These are phyloP conservation scores for Syrrhaptes paradoxus DNA, from an alignment of 2,113 vertebrate genomes.

Conservation along the genomic window DNA sequence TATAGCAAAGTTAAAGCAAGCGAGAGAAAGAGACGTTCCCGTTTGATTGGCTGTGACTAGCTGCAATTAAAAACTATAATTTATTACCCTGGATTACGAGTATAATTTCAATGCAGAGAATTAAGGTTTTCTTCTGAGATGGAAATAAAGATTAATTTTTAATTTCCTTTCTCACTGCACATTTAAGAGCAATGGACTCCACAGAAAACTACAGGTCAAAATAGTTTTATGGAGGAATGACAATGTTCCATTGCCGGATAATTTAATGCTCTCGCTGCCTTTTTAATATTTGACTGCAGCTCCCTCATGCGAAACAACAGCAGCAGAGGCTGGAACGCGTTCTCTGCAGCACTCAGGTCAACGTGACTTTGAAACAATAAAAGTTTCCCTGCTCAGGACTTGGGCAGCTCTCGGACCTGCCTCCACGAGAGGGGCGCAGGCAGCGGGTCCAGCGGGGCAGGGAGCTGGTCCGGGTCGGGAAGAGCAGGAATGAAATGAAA, in stretches of 20 bases:
- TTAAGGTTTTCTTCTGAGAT: slow-evolving; percentile 84
- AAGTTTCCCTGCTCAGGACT: background rate
- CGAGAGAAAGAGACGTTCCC: slow-evolving; percentile 37
- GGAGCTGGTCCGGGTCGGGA: background rate
- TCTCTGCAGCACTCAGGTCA: slow-evolving; percentile 61
- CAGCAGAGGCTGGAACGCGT: background rate
- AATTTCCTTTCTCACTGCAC: slow-evolving; percentile 84
- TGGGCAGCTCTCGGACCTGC: background rate
- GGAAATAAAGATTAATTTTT: slow-evolving; percentile 88
- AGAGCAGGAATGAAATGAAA: background rate
- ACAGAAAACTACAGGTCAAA: slow-evolving; percentile 72
- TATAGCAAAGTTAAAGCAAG: slow-evolving; percentile 56
- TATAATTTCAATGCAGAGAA: slow-evolving; percentile 82
- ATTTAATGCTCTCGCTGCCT: slow-evolving; percentile 73
- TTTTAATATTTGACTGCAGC: slow-evolving; percentile 76
- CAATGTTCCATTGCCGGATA: slow-evolving; percentile 69
- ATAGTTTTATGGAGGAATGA: slow-evolving; percentile 76
- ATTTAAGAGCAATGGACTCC: slow-evolving; percentile 74
- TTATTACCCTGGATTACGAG: slow-evolving; percentile 77
- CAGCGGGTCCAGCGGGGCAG: background rate
- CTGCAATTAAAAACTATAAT: slow-evolving; percentile 78
- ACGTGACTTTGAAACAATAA: slow-evolving; percentile 71
- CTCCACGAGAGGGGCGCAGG: background rate
- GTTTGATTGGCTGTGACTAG: slow-evolving; percentile 71
- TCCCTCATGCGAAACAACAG: slow-evolving; percentile 68